Evolutionary conservation across 2,888 invertebrate species (phyloP), one percentile per base, ranked within the genome.

Genomic region (Thereva unica): DNA sequence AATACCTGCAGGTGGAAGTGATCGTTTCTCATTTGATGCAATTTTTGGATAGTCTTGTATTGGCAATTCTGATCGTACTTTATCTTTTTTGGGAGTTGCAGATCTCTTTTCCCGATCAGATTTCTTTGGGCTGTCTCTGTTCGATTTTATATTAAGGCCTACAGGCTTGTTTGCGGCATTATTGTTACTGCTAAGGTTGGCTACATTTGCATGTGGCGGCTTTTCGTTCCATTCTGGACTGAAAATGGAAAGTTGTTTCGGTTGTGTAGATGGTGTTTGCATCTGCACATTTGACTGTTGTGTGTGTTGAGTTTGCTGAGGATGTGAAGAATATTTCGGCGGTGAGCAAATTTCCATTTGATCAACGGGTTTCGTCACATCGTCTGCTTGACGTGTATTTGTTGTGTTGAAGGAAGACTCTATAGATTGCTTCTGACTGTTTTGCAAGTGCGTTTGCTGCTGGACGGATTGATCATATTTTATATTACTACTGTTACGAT

Each of bases 181-280:
- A 47, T 53, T 66, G 40, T 35, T 64, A 59, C 37, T 64, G 9
- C 75, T 9, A 72, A 72, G 56, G 72, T 75, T 67, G 69, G 71
- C 64, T 54, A 69, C 64, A 67, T 45, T 54, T 69, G 70, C 55
- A 71, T 74, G 37, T 69, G 72, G 72, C 68, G 73, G 71, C 64
- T 78, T 79, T n/a, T 80, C 79, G 66, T 73, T 77, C 77, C 78
- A 79, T 59, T 80, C 81, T 8, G 81, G 80, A 68, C 80, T 81
- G 67, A 81, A 81, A 67, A 81, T 74, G 0, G 81, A 81, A 6
- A 70, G 64, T 9, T 73, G 72, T 44, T 71, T 71, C 23, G 70
- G 70, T 35, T 57, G 57, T n/a, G 41, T 50, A 70, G 71, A 65
- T 50, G 68, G 71, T 50, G 67, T 72, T 57, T 72, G 74, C 41